Conservation (phyloP, 2,888 invertebrate genomes). For the Palloptera scutellata region DNA sequence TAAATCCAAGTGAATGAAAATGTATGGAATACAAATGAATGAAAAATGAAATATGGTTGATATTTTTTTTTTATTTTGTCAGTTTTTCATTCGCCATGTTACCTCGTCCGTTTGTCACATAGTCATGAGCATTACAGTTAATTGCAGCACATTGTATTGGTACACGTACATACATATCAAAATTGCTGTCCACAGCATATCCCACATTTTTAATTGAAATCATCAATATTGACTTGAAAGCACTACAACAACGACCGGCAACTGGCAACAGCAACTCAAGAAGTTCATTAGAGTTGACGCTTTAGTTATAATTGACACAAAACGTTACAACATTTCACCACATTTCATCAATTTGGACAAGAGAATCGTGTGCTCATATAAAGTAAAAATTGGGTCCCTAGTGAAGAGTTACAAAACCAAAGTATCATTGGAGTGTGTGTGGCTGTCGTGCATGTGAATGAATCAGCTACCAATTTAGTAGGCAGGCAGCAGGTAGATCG, state of each 20-base stretch:
- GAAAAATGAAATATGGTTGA: no score
- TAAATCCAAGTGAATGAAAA: no score
- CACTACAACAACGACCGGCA: constrained; percentile 18
- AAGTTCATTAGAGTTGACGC: constrained; percentile 47
- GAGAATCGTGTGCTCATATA: constrained; percentile 36
- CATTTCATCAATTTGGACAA: constrained; percentile 31
- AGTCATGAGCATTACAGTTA: no score
- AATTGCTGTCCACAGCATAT: constrained; percentile 18
- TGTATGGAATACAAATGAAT: no score
- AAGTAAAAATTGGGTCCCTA: constrained; percentile 55
- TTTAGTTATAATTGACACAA: constrained; percentile 45
- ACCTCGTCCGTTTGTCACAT: no score
- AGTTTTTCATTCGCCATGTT: no score
- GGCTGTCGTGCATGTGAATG: no score
- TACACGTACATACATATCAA: no score
- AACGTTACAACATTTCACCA: constrained; percentile 24
- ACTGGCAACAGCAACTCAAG: constrained; percentile 18
- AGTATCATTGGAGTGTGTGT: constrained; percentile 15
- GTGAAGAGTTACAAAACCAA: constrained; percentile 31
- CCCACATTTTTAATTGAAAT: constrained; percentile 29
- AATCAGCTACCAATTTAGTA: neutral
- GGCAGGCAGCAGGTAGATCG: neutral
- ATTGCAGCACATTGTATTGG: no score
- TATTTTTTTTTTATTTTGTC: no score
- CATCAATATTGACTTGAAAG: constrained; percentile 27